Percentiles rank a stretch among this genome's conserved stretches.
phyloP scores from a whole-genome alignment of 2,113 vertebrate species.

The Cairina moschata region DNA sequence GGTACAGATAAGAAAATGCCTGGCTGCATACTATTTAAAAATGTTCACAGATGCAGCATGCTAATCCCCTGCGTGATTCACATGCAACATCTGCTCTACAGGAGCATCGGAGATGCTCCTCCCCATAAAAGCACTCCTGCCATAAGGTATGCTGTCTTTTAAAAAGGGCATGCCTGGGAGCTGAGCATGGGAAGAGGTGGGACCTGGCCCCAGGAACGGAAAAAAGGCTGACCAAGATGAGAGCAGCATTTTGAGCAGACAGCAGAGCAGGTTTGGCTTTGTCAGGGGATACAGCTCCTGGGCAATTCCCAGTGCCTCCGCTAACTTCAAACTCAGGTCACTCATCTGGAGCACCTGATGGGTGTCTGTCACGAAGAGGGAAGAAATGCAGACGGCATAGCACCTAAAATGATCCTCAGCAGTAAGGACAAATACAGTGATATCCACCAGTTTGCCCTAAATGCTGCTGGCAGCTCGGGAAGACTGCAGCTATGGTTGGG shows the following conservation, averaged over 20 bases:
- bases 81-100: background rate
- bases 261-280: background rate
- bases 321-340: background rate
- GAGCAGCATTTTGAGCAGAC: background rate
- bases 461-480: background rate
- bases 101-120: background rate
- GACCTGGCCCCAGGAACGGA: background rate
- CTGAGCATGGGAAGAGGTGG: slow-evolving; percentile 10
- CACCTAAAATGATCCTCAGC: background rate
- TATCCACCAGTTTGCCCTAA: background rate
- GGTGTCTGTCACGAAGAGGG: background rate
- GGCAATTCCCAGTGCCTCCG: background rate
- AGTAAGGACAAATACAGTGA: background rate
- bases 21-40: background rate
- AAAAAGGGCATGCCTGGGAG: background rate
- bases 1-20: slow-evolving; percentile 5
- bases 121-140: background rate
- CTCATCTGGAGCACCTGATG: accelerated
- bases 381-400: background rate
- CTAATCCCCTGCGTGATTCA: background rate
- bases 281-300: background rate
- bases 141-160: background rate
- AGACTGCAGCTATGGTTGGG: background rate
- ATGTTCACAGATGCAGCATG: background rate
- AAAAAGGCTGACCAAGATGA: slow-evolving; percentile 33